Evolutionary conservation across 2,888 invertebrate genomes (phyloP).

Genomic region (Calephelis perditalis): DNA sequence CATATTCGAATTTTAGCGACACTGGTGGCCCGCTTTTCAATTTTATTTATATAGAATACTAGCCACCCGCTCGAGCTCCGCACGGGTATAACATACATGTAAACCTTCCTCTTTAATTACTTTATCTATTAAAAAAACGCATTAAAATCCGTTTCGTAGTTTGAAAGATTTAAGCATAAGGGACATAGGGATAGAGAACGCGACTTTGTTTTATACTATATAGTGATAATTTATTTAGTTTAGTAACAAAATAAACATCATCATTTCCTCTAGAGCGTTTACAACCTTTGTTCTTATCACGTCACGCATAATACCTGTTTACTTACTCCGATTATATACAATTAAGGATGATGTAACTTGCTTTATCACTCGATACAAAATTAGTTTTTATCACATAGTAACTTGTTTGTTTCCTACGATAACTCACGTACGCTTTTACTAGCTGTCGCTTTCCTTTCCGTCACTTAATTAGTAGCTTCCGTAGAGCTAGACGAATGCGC

Average conservation of each 20-base stretch:
- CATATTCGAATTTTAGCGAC: no score
- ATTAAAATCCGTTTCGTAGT: no score
- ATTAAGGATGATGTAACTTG: slow-evolving; percentile 51
- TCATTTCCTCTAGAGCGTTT: slow-evolving; percentile 41
- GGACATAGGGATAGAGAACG: no score
- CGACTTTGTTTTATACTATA: no score
- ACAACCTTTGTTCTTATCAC: slow-evolving; percentile 49
- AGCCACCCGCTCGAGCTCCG: no score
- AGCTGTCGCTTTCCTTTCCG: not conserved
- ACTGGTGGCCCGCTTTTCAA: no score
- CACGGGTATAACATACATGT: no score
- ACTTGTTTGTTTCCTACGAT: slow-evolving; percentile 22
- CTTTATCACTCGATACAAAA: slow-evolving; percentile 34
- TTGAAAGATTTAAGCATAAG: no score
- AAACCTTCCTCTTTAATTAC: no score
- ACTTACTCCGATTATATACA: slow-evolving; percentile 49
- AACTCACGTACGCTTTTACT: slow-evolving; percentile 1
- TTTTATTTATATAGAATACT: not conserved
- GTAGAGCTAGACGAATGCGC: no score
- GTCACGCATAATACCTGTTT: slow-evolving; percentile 49
- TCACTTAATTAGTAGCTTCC: no score
- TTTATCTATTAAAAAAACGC: no score
- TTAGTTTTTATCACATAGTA: slow-evolving; percentile 33
- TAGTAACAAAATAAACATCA: slow-evolving; percentile 48
- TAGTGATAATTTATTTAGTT: not conserved